Percentiles rank a stretch among this genome's conserved stretches.
These are phyloP conservation scores for Drosophila setosimentum DNA, from an alignment of 2,888 invertebrate genomes.

Conservation along the genomic window DNA sequence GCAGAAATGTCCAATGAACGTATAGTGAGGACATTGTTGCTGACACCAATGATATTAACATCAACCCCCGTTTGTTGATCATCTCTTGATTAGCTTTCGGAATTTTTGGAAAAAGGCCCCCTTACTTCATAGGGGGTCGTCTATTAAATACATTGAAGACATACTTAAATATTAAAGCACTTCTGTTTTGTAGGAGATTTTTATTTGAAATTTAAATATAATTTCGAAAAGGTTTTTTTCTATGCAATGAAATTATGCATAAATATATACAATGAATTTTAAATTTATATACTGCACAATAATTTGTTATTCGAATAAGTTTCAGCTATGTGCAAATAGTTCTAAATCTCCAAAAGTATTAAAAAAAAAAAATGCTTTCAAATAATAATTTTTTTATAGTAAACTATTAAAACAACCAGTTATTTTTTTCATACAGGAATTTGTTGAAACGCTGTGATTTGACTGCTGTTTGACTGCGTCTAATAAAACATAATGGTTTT, in stretches of 20 bases:
- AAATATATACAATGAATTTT: not conserved
- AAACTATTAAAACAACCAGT: not conserved
- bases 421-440: not conserved
- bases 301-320: not conserved
- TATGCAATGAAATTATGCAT: not conserved
- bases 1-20: slow-evolving; percentile 95
- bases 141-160: slow-evolving; percentile 49
- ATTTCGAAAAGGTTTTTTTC: not conserved
- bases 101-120: slow-evolving; percentile 90
- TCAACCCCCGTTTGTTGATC: slow-evolving; percentile 73
- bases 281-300: not conserved
- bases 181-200: not conserved
- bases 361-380: not conserved
- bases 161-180: not conserved
- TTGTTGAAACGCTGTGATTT: not conserved
- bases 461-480: not conserved
- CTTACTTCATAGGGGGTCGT: slow-evolving; percentile 88
- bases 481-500: slow-evolving; percentile 9
- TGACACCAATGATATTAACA: slow-evolving; percentile 87
- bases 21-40: slow-evolving; percentile 94
- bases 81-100: slow-evolving; percentile 87
- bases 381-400: not conserved
- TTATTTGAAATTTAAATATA: not conserved
- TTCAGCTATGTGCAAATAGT: not conserved
- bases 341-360: not conserved